A percentile compares a stretch with the other conserved stretches of the same genome.
Conservation (phyloP, 2,113 vertebrate genomes). For the Burhinus oedicnemus region DNA sequence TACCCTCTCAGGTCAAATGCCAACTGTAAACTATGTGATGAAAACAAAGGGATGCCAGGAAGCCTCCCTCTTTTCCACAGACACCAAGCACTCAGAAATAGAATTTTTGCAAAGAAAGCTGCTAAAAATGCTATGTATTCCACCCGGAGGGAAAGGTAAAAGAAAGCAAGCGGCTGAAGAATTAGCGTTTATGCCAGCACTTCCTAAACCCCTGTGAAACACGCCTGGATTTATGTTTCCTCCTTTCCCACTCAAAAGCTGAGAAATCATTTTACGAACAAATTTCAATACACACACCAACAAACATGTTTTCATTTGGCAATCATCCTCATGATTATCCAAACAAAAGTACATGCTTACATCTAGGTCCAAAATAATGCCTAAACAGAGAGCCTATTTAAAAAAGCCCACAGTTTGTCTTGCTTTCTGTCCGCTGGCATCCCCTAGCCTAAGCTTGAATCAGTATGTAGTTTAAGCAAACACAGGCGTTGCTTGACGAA, state of each 20-base stretch:
- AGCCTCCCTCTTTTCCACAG: neutral
- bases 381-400: neutral
- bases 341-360: constrained; percentile 1
- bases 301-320: neutral
- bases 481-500: fast-evolving
- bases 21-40: constrained; percentile 32
- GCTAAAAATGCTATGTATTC: neutral
- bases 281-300: neutral
- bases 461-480: neutral
- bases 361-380: neutral
- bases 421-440: neutral
- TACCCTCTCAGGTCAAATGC: constrained; percentile 56
- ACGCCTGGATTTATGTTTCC: neutral
- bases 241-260: neutral
- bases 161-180: constrained; percentile 28
- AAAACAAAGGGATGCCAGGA: constrained; percentile 59
- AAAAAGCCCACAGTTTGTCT: neutral
- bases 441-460: neutral
- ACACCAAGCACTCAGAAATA: neutral
- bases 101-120: constrained; percentile 32
- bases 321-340: neutral
- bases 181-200: neutral
- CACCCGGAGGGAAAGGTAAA: neutral
- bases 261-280: neutral
- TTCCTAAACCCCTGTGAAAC: constrained; percentile 33